These are phyloP conservation scores for Piprites chloris DNA, from an alignment of 2,113 vertebrate species.

Conservation along the genomic window DNA sequence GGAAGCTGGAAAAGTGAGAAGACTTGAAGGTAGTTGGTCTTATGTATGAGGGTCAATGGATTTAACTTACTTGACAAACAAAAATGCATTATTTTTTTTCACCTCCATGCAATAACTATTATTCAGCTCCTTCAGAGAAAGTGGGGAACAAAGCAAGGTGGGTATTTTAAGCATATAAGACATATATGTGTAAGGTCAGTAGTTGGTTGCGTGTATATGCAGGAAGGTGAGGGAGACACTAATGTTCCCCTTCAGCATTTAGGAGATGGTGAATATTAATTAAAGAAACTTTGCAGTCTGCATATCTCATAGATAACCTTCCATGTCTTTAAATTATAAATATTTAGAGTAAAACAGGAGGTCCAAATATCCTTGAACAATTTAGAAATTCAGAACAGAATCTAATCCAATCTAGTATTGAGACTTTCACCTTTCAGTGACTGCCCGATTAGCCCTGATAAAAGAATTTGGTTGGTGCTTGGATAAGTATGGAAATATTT, in stretches of 20 bases:
- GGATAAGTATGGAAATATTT: not conserved
- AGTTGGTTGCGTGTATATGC: not conserved
- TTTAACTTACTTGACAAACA: not conserved
- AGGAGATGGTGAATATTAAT: not conserved
- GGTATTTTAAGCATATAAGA: not conserved
- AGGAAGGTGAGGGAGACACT: not conserved
- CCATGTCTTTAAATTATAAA: not conserved
- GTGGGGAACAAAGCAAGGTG: not conserved
- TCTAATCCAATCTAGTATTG: not conserved
- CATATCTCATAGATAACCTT: not conserved
- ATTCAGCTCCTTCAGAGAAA: not conserved
- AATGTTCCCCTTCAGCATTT: not conserved
- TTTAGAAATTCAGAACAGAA: not conserved
- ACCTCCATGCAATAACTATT: not conserved
- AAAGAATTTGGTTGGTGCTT: not conserved
- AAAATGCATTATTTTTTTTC: not conserved
- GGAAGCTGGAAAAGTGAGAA: not conserved
- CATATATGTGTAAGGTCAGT: not conserved
- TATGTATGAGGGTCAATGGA: not conserved
- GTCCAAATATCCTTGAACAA: not conserved
- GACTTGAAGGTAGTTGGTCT: not conserved
- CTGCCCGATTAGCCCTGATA: not conserved
- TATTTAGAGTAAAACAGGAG: not conserved
- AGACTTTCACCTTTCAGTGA: not conserved
- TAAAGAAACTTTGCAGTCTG: not conserved